These are phyloP conservation scores for Buceros bicornis DNA, from an alignment of 2,797 vertebrate species.

Conservation along the genomic window DNA sequence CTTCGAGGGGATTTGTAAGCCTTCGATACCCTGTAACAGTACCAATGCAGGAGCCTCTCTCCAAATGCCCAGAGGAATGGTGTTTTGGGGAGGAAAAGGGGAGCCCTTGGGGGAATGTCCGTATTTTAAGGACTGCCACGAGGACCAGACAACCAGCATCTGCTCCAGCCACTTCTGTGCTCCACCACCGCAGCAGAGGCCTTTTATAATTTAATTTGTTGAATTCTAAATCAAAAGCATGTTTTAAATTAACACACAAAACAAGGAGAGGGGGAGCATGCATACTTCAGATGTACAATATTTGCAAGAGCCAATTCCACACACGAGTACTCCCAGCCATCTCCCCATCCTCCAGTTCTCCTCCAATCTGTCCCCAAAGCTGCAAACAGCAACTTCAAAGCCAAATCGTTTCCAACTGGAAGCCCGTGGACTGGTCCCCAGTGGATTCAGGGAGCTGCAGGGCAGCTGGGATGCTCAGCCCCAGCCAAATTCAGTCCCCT, in stretches of 20 bases:
- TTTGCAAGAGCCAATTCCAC: neutral
- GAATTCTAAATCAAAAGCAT: neutral
- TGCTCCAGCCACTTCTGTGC: neutral
- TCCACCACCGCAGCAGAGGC: rapidly evolving
- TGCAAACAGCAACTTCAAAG: neutral
- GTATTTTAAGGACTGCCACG: neutral
- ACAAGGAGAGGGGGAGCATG: neutral
- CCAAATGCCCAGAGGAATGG: neutral
- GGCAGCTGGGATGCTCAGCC: neutral
- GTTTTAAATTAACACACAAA: neutral
- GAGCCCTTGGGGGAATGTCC: neutral
- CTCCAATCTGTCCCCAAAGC: neutral
- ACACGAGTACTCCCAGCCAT: neutral
- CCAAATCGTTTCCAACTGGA: neutral
- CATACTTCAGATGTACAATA: neutral
- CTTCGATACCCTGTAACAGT: neutral
- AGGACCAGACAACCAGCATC: neutral
- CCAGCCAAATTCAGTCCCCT: rapidly evolving
- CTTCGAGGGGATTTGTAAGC: neutral
- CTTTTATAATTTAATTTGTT: neutral
- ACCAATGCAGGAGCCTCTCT: neutral
- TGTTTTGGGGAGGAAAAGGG: neutral
- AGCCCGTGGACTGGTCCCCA: neutral
- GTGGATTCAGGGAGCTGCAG: neutral
- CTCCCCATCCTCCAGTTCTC: neutral